Base-by-base conservation (phyloP, 1,140 invertebrate species). In the Uloborus diversus region DNA sequence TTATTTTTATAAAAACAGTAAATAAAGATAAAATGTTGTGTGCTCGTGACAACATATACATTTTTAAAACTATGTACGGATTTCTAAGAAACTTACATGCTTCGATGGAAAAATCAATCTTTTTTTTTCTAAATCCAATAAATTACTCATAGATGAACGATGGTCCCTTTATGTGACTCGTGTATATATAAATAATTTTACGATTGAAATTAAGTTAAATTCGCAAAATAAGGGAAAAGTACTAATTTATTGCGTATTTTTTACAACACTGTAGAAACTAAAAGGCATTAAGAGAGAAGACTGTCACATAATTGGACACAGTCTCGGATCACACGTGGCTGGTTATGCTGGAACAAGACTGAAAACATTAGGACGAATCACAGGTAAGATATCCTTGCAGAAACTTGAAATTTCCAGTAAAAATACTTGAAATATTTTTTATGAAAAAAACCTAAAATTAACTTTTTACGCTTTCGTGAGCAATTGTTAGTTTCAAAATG, bases 271-370 rank as follows among this genome's bases (percentile, higher is more conserved):
- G 32, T 47, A 79, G 75, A 68, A 79, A 79, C 59, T 47, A n/a
- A 27, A 59, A 13, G 75, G 75, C 32, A 30, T 61, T 3, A 79
- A 68, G 11, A 30, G 56, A 68, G 75, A 79, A 68, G 47, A 79
- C 37, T 47, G 61, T 68, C 87, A 88, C 76, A 47, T 88, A n/a
- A 87, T 88, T 80, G 88, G 87, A 5, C 86, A 88, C 83, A 88
- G 87, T 66, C 83, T 88, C 5, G 88, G 87, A 14, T 84, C 86
- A 28, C 88, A 88, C 61, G 84, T 86, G 30, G 85, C 86, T 11
- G 87, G 87, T 3, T 87, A 86, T 56, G 85, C 85, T 28, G 87
- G 86, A 20, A 82, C 83, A 27, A 30, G 81, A 28, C 33, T 85
- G 25, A 56, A 49, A 23, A 82, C 82, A 7, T 61, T 88, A 0